Base-by-base conservation (phyloP, 2,797 vertebrate species). In the Epinephelus coioides region DNA sequence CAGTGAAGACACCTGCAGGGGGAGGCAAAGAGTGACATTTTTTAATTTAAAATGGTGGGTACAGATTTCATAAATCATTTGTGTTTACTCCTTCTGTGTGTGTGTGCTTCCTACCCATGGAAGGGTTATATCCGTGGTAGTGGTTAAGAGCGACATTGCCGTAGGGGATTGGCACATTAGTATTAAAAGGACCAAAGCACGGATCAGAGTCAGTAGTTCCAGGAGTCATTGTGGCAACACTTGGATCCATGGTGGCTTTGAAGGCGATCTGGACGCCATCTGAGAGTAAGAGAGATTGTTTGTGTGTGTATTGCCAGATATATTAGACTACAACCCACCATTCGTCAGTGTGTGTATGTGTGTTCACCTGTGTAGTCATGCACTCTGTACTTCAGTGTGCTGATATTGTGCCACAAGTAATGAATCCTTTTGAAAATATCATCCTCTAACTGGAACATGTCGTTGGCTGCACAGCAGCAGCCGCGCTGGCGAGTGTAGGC, bases 101-200 rank as follows among this genome's bases (percentile, higher is more conserved):
- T 79, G n/a, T 38, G 23, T 51, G 21, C 59, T 55, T 72, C 89
- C 60, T 91, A 96, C 95, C 95, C 49, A 95, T 19, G 12, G 92
- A 54, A 1, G 92, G 82, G 73, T 95, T 95, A 67, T 94, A 96
- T 25, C 86, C 93, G 1, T 67, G 40, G 21, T 90, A 93, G 1
- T 90, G 40, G 50, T 96, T 96, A 1, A 96, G 86, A 4, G 57
- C 4, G 49, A 95, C 51, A 0, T 2, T 13, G 14, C 43, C 2
- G 60, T 90, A 96, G 7, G 91, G 83, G 34, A 96, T 89, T 5
- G 93, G 71, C 38, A 95, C 63, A 1, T 91, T 79, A 5, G 64
- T 90, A 46, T 88, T 95, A 76, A 93, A 96, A 23, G 95, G 94
- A 19, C 95, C 95, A 44, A 94, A 93, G 78, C 95, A 96, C 1